Evolutionary conservation across 2,113 vertebrate species (phyloP), one percentile per base, ranked within the genome.

Genomic region (Pipa parva): DNA sequence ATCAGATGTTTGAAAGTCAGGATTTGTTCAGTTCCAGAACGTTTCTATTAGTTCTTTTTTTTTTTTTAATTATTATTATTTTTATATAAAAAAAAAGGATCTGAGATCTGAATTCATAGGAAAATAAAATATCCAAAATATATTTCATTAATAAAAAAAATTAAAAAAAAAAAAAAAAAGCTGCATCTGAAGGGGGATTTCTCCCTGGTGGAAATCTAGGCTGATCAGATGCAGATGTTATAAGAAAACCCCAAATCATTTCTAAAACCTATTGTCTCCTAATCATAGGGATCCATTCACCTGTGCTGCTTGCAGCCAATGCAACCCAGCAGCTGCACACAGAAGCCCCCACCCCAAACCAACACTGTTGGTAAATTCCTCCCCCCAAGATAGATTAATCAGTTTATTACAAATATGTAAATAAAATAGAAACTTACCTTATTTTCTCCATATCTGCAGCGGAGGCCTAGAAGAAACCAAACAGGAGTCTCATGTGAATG

Each of bases 361-460:
- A 48, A 26, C 17, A 49, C 31, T 31, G 27, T 22, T 49, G 15
- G 45, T 15, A 24, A 50, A 54, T 1, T 10, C 12, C 31, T 21
- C 9, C n/a, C n/a, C n/a, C n/a, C n/a, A n/a, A n/a, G 36, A 37
- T 29, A 7, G 36, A 12, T 52, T 13, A 33, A 10, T 9, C 12
- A 7, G 18, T 15, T 25, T 20, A 8, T 37, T 13, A 39, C 21
- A 31, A 15, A 42, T 73, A 78, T 75, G 74, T 70, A 76, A 79
- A 77, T 78, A 76, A 80, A 51, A 81, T 48, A 77, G 74, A 77
- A 46, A 78, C 91, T 87, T 91, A 93, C 92, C 91, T 93, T 80
- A 90, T 89, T 87, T 87, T 89, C 75, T 91, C 87, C 87, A 90
- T 88, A 74, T 91, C 87, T 81, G 84, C 83, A 37, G 89, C 85